These are phyloP conservation scores for Girardinus metallicus DNA, from an alignment of 2,797 vertebrate species.

Conservation along the genomic window DNA sequence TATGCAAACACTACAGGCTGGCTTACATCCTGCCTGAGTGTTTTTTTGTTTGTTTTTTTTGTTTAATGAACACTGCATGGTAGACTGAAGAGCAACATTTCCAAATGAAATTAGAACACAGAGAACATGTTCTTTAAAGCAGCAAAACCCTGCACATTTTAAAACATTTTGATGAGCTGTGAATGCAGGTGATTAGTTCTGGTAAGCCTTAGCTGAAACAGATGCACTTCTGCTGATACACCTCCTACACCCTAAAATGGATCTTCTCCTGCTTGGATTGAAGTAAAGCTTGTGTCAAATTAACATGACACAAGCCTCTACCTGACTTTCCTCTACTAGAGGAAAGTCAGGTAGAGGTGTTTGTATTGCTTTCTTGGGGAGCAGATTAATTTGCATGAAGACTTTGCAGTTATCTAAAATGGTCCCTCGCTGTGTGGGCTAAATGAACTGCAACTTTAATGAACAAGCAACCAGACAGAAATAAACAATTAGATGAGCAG, in stretches of 20 bases:
- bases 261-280: not conserved
- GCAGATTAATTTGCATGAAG: not conserved
- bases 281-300: conserved; percentile 18
- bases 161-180: not conserved
- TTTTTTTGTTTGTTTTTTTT: not conserved
- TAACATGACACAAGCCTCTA: no score
- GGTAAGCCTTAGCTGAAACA: not conserved
- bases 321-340: no score
- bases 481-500: not conserved
- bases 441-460: not conserved
- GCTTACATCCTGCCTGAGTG: not conserved
- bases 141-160: not conserved
- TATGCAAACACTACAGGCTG: not conserved
- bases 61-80: not conserved
- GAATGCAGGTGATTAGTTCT: not conserved
- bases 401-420: not conserved
- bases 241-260: conserved; percentile 8
- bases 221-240: conserved; percentile 24
- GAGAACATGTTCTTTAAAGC: not conserved
- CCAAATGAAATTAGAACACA: not conserved
- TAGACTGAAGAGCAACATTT: conserved; percentile 3
- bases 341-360: no score
- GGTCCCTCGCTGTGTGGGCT: not conserved
- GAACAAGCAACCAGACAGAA: not conserved
- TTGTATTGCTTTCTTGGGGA: not conserved